A percentile compares a stretch with the other conserved stretches of the same genome.
Conservation (phyloP, 2,797 vertebrate genomes). For the Loriculus beryllinus region DNA sequence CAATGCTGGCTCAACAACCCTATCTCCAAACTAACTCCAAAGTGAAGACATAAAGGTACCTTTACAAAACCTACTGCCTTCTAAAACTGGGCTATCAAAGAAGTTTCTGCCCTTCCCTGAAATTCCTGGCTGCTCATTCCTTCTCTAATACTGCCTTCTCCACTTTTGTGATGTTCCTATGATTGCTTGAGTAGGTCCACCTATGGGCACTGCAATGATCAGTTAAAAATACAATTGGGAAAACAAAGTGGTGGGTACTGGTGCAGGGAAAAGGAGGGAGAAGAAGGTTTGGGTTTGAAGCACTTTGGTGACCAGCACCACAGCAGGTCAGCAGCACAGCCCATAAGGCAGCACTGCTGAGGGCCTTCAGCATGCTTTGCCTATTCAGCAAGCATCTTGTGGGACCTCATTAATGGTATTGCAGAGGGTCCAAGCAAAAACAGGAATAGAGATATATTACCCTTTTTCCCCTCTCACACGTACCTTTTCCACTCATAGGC, state of each 20-base stretch:
- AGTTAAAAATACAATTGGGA: not conserved
- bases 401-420: not conserved
- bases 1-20: not conserved
- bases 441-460: not conserved
- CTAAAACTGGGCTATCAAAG: not conserved
- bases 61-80: not conserved
- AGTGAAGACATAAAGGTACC: accelerated
- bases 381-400: not conserved
- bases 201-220: not conserved
- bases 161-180: not conserved
- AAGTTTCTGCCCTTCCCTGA: not conserved
- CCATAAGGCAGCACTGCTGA: not conserved
- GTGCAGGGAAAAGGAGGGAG: not conserved
- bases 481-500: not conserved
- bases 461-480: not conserved
- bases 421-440: not conserved
- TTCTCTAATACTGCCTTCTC: not conserved
- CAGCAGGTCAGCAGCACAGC: not conserved
- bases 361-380: not conserved
- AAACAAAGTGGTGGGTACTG: not conserved
- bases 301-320: not conserved
- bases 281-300: not conserved
- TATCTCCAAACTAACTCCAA: not conserved
- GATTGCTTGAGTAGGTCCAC: not conserved
- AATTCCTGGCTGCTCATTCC: not conserved